Evolutionary conservation across 2,888 invertebrate genomes (phyloP), one percentile per base, ranked within the genome.

Genomic region (Deilephila porcellus): DNA sequence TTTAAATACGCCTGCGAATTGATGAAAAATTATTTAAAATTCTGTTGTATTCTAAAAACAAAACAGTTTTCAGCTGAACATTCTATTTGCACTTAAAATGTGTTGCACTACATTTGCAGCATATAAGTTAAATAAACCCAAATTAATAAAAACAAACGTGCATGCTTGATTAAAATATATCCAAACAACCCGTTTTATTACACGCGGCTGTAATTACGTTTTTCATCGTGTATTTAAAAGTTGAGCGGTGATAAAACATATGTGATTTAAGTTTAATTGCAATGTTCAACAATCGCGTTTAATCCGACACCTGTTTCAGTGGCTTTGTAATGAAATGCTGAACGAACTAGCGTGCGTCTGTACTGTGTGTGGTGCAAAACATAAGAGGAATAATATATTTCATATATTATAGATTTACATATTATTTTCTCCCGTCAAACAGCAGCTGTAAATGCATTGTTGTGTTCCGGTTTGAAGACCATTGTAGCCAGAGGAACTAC

Each of bases 311-410:
- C 79, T 82, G 83, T 76, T 81, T 74, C 77, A 74, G 75, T 74
- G 84, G 82, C 79, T 80, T 79, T 77, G 81, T 81, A 81, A 83
- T 81, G 80, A 83, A 85, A 83, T 74, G 77, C 76, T 79, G 79
- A 82, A 78, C 80, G 76, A 77, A 80, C 79, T 77, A 75, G 76
- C 76, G 71, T 81, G 74, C 77, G 60, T 78, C 74, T 72, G 75
- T 71, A 32, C n/a, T 53, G n/a, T 25, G 17, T 34, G 32, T 60
- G 72, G 73, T 14, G n/a, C 45, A 70, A 73, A 60, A 34, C 25
- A 71, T 34, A 59, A 32, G 20, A 71, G 29, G 32, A 5, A 5
- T 32, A 5, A 32, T 32, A 0, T 32, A 5, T 32, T 32, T 32
- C 5, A 3, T 32, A 32, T 32, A 5, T 32, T 32, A 32, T 32